These are phyloP conservation scores for Crax fasciolata DNA, from an alignment of 2,797 vertebrate genomes.

Conservation along the genomic window DNA sequence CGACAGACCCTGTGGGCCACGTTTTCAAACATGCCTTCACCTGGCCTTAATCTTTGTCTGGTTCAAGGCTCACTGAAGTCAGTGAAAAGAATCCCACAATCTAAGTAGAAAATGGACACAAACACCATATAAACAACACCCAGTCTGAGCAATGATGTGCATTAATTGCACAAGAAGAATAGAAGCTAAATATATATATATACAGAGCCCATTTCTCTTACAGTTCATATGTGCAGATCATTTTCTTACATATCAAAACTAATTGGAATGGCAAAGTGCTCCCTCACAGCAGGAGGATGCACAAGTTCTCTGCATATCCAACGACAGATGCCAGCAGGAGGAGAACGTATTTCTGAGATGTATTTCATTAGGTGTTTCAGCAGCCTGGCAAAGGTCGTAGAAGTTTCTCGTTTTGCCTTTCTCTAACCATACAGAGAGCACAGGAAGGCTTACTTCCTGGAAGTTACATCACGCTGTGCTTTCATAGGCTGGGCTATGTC, in stretches of 20 bases:
- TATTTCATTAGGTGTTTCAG: slow-evolving; percentile 28
- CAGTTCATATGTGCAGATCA: not conserved
- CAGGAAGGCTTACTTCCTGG: not conserved
- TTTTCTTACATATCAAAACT: slow-evolving; percentile 10
- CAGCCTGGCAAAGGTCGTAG: not conserved
- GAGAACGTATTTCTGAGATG: slow-evolving; percentile 20
- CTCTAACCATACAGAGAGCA: not conserved
- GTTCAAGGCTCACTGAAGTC: slow-evolving; percentile 23
- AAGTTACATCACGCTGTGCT: not conserved
- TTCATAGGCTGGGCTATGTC: not conserved
- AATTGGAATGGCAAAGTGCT: slow-evolving; percentile 47
- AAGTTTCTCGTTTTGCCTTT: not conserved
- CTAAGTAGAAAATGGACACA: not conserved
- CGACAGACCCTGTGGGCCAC: slow-evolving; percentile 9
- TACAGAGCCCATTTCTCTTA: not conserved
- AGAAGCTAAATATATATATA: not conserved
- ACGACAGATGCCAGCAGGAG: not conserved
- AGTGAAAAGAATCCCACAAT: not conserved
- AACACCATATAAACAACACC: slow-evolving; percentile 20
- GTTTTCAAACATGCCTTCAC: slow-evolving; percentile 26
- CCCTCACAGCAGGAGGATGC: slow-evolving; percentile 8
- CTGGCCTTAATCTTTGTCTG: slow-evolving; percentile 31
- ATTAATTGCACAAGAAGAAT: slow-evolving; percentile 38
- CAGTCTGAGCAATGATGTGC: not conserved
- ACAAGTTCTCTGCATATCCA: not conserved